Evolutionary conservation across 1,140 invertebrate genomes (phyloP).

Genomic region (Intoshia linei): DNA sequence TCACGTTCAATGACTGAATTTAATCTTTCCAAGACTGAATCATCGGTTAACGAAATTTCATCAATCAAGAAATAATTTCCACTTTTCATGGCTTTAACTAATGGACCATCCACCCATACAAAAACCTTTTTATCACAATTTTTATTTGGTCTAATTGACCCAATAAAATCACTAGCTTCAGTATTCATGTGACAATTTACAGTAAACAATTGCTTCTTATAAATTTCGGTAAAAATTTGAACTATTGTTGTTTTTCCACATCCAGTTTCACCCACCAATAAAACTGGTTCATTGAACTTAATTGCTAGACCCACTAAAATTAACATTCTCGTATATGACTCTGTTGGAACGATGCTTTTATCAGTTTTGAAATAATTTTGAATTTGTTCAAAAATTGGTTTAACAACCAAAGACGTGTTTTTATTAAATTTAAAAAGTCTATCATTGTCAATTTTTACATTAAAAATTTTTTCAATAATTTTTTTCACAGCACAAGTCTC

Average conservation of each 20-base stretch:
- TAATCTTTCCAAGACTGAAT: slow-evolving; percentile 76
- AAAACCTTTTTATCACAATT: slow-evolving; percentile 33
- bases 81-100: slow-evolving; percentile 53
- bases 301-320: slow-evolving; percentile 56
- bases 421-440: neutral
- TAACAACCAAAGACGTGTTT: neutral
- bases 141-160: slow-evolving; percentile 43
- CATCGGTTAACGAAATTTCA: slow-evolving; percentile 92
- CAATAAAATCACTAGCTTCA: slow-evolving; percentile 81
- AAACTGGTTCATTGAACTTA: slow-evolving; percentile 59
- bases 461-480: neutral
- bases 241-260: slow-evolving; percentile 91
- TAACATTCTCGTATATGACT: slow-evolving; percentile 50
- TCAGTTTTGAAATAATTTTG: no score
- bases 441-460: neutral
- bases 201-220: slow-evolving; percentile 32
- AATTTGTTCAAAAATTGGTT: neutral
- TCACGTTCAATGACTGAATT: slow-evolving; percentile 84
- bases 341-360: slow-evolving; percentile 75
- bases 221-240: slow-evolving; percentile 41
- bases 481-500: neutral
- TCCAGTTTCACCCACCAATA: slow-evolving; percentile 78
- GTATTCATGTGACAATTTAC: slow-evolving; percentile 96
- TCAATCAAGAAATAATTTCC: slow-evolving; percentile 68
- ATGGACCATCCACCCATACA: slow-evolving; percentile 82